A percentile compares a stretch with the other conserved stretches of the same genome.
phyloP scores from a whole-genome alignment of 2,888 invertebrate genomes.

The Perizoma flavofasciatum region DNA sequence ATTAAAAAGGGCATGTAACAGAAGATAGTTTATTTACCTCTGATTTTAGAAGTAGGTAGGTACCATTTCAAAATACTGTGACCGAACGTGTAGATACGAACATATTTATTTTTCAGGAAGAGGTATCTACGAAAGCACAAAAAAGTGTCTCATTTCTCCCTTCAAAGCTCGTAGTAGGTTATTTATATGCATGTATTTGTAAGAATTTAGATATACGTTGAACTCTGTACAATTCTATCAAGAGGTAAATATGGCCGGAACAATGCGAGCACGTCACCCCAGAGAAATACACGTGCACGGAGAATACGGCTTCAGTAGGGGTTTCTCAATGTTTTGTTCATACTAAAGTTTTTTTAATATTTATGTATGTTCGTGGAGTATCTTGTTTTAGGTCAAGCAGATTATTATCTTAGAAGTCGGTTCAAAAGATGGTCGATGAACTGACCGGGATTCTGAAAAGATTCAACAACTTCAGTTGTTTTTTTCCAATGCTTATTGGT shows the following conservation, averaged over 20 bases:
- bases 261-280: conserved; percentile 47
- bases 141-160: conserved; percentile 1
- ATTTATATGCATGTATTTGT: conserved; percentile 13
- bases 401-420: too few species aligned
- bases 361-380: not conserved
- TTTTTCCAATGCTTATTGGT: too few species aligned
- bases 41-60: too few species aligned
- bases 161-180: not conserved
- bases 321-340: conserved; percentile 4
- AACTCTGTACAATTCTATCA: conserved; percentile 19
- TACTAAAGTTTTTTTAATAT: not conserved
- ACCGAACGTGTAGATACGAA: too few species aligned
- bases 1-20: too few species aligned
- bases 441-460: too few species aligned
- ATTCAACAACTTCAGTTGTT: too few species aligned
- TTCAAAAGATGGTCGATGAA: too few species aligned
- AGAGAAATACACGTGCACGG: conserved; percentile 58
- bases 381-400: not conserved
- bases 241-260: conserved; percentile 30
- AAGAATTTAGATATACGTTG: conserved; percentile 17
- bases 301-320: conserved; percentile 43
- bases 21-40: too few species aligned
- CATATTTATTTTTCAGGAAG: too few species aligned
- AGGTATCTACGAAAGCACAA: not conserved
- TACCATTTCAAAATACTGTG: too few species aligned